Percentiles rank a stretch among this genome's conserved stretches.
Conservation (phyloP, 2,113 vertebrate genomes). For the Electrona antarctica region DNA sequence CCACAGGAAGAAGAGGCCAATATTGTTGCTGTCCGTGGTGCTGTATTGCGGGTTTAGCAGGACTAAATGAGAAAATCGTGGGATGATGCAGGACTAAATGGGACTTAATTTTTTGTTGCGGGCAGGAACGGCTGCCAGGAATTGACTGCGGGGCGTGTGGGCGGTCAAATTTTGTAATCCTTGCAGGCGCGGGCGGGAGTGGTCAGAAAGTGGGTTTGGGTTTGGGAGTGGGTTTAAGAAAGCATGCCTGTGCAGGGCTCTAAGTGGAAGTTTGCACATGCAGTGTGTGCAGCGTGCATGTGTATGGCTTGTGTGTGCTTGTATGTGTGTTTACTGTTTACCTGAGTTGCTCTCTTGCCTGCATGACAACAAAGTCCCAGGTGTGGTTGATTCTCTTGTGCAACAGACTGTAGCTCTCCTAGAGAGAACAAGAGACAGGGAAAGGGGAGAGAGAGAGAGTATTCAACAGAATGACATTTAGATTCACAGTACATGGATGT, state of each 20-base stretch:
- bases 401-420: conserved; percentile 89
- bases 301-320: not conserved
- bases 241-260: not conserved
- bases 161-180: too few species aligned
- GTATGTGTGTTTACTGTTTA: conserved; percentile 49
- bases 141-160: too few species aligned
- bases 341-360: conserved; percentile 94
- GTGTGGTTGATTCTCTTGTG: conserved; percentile 91
- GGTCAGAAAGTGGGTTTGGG: too few species aligned
- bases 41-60: too few species aligned
- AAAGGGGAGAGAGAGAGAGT: not conserved
- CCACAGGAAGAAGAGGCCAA: too few species aligned
- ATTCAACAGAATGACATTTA: not conserved
- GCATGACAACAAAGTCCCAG: conserved; percentile 97
- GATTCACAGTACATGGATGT: not conserved
- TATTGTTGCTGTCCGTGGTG: too few species aligned
- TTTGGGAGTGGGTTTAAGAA: not conserved
- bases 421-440: not conserved
- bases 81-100: too few species aligned
- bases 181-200: too few species aligned
- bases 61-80: too few species aligned
- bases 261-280: conserved; percentile 14
- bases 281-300: not conserved
- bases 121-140: too few species aligned
- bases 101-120: too few species aligned